Percentiles rank a stretch among this genome's conserved stretches.
Evolutionary conservation across 2,888 invertebrate genomes (phyloP).

Genomic region (Macrostomum cliftonense): DNA sequence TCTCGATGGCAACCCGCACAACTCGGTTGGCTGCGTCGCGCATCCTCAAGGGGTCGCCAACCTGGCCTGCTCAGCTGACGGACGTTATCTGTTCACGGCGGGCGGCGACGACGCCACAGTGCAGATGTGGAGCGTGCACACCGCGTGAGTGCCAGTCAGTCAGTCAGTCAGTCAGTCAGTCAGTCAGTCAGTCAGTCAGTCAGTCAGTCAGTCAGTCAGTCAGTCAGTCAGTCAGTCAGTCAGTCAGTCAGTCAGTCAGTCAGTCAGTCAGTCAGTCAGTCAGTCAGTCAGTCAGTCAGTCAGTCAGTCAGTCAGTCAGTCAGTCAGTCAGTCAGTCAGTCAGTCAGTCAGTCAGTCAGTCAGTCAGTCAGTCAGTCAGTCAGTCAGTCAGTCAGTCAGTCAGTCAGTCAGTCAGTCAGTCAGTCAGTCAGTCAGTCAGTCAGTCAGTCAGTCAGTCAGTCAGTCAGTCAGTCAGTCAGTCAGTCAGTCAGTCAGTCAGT

Average conservation of each 20-base stretch:
- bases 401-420: too few relatives aligned
- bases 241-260: neutral
- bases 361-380: too few relatives aligned
- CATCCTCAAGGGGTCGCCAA: constrained; percentile 48
- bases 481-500: too few relatives aligned
- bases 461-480: too few relatives aligned
- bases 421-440: too few relatives aligned
- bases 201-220: constrained; percentile 8
- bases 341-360: too few relatives aligned
- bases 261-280: constrained; percentile 3
- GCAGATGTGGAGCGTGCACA: constrained; percentile 45
- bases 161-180: constrained; percentile 14
- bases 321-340: too few relatives aligned
- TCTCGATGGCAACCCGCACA: constrained; percentile 55
- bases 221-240: constrained; percentile 8
- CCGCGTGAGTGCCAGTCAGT: constrained; percentile 34
- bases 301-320: neutral
- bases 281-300: constrained; percentile 4
- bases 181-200: constrained; percentile 9
- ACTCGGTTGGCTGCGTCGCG: constrained; percentile 42
- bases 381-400: too few relatives aligned
- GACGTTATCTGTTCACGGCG: constrained; percentile 43
- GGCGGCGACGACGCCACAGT: constrained; percentile 43
- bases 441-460: too few relatives aligned
- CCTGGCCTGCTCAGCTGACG: constrained; percentile 38